Evolutionary conservation across 2,797 vertebrate species (phyloP).

Genomic region (Brachyalestes nurse): DNA sequence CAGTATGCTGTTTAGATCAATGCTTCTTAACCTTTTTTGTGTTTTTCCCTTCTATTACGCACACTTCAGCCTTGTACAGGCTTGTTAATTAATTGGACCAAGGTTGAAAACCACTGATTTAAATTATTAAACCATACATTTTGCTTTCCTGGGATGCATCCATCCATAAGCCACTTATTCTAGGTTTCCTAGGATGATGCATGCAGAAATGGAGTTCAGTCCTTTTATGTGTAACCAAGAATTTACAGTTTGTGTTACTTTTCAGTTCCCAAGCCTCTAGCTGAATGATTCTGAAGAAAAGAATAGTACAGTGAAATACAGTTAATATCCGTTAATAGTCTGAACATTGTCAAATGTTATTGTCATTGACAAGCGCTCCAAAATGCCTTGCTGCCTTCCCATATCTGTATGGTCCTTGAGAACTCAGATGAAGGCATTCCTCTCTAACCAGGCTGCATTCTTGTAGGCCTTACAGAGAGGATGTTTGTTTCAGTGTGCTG

Average conservation of each 20-base stretch:
- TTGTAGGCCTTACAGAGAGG: conserved; percentile 57
- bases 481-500: conserved; percentile 64
- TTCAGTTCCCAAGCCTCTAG: background rate
- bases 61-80: too few species aligned
- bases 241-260: background rate
- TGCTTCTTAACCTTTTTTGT: background rate
- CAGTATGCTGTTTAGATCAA: background rate
- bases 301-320: background rate
- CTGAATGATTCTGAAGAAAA: background rate
- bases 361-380: background rate
- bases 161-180: too few species aligned
- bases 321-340: background rate
- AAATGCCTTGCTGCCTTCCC: background rate
- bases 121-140: too few species aligned
- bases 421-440: conserved; percentile 14
- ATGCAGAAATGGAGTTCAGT: too few species aligned
- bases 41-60: too few species aligned
- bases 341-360: background rate
- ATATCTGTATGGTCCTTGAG: conserved; percentile 10
- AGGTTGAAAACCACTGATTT: too few species aligned
- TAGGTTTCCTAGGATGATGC: too few species aligned
- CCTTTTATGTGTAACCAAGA: too few species aligned
- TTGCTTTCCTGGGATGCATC: too few species aligned
- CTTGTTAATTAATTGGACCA: too few species aligned
- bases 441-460: conserved; percentile 52